These are phyloP conservation scores for Donacobius atricapilla DNA, from an alignment of 2,113 vertebrate species.

Conservation along the genomic window DNA sequence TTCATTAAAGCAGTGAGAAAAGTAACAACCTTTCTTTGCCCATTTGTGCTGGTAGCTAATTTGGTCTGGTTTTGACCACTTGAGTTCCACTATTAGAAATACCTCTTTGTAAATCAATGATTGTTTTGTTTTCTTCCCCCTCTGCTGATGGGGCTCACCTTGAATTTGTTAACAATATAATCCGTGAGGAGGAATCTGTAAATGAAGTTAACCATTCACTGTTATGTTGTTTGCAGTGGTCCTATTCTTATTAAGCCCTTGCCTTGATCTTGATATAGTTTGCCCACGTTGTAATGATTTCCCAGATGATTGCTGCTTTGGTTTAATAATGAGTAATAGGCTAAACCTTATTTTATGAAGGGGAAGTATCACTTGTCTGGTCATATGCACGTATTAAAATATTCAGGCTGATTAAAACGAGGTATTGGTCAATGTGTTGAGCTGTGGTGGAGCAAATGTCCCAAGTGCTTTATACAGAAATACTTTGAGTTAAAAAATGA, in stretches of 20 bases:
- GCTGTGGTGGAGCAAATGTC: neutral
- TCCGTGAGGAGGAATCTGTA: neutral
- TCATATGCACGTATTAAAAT: neutral
- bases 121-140: neutral
- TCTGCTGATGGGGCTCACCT: neutral
- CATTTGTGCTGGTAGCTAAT: neutral
- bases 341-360: neutral
- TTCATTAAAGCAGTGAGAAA: neutral
- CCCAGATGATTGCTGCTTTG: neutral
- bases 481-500: neutral
- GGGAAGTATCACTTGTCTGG: neutral
- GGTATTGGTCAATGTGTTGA: neutral
- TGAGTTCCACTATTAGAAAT: neutral
- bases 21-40: neutral
- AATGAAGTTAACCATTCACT: neutral
- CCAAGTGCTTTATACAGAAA: neutral
- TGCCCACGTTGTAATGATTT: neutral
- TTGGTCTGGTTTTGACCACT: neutral
- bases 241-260: neutral
- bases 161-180: neutral
- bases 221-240: neutral
- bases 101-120: neutral
- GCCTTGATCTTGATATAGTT: neutral
- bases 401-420: neutral
- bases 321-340: neutral